Base-by-base conservation (phyloP, 2,888 invertebrate species). In the Tholera decimalis region DNA sequence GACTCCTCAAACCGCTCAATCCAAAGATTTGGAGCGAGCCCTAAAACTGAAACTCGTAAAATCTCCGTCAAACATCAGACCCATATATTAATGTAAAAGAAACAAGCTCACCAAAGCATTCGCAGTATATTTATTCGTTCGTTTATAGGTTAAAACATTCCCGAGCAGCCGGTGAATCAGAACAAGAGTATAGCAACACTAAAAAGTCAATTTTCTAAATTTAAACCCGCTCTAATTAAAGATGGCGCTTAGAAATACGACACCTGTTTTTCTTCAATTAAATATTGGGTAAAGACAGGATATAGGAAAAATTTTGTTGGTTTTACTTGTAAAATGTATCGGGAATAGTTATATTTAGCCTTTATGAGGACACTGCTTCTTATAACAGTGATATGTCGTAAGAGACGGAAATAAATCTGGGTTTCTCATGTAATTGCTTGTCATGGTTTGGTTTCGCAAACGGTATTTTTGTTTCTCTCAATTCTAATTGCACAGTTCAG, bases 181-280 rank as follows among this genome's bases (percentile, higher is more conserved):
- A 77, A 80, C 58, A 83, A 80, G 73, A 81, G 66, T 68, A 82
- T 67, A 73, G 83, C 83, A 86, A 82, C 82, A 84, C 82, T 80
- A 80, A 86, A 85, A 88, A 89, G 84, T 88, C 83, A 85, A 83
- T 85, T 81, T 82, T 84, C 89, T 89, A 90, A 85, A 86, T 88
- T 87, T 89, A 91, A 79, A 59, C 67, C 64, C 83, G 91, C 59
- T 80, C 91, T 85, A 88, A 91, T 91, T 90, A 86, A 88, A 80
- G 59, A 72, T 71, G 72, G 81, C 82, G 80, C 76, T 77, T 74
- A 78, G 91, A 86, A 91, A 91, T 82, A 58, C 73, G 89, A 91
- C 85, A 89, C 90, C 82, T 85, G 82, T 85, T 84, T 84, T 82
- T 83, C 81, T 81, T 83, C 73, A 84, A 86, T 88, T 85, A 82